A percentile compares a stretch with the other conserved stretches of the same genome.
Evolutionary conservation across 2,113 vertebrate genomes (phyloP).

Genomic region (Mobula birostris): DNA sequence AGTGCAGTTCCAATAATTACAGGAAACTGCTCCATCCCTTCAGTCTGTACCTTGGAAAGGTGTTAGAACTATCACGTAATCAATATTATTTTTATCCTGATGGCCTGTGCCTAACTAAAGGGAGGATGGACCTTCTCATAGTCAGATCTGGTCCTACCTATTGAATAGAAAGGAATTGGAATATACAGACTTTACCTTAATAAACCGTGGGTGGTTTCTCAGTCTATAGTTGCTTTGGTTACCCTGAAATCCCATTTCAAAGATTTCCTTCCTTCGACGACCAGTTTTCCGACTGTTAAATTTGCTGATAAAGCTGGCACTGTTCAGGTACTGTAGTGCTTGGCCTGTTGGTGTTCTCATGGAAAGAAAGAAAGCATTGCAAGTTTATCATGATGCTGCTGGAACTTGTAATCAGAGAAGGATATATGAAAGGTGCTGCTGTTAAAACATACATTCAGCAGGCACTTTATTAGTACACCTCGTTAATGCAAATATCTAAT

Average conservation of each 20-base stretch:
- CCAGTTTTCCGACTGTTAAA: neutral
- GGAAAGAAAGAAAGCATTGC: constrained; percentile 29
- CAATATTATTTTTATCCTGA: neutral
- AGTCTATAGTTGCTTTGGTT: neutral
- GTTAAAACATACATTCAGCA: neutral
- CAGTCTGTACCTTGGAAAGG: neutral
- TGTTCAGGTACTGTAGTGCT: neutral
- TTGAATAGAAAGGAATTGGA: neutral
- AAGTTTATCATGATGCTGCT: neutral
- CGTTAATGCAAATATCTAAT: too few species aligned
- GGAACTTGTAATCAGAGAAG: neutral
- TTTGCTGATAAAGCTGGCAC: neutral
- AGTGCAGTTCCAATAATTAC: neutral
- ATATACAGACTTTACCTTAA: neutral
- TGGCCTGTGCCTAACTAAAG: neutral
- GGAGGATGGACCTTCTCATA: neutral
- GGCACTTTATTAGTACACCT: too few species aligned
- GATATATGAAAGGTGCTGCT: neutral
- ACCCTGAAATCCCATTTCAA: constrained; percentile 26
- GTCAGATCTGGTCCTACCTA: neutral
- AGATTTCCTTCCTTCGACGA: neutral
- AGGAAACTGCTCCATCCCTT: neutral
- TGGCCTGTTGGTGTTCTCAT: neutral
- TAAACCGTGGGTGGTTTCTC: constrained; percentile 12
- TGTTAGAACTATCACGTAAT: neutral